These are phyloP conservation scores for Amphipoea lucens DNA, from an alignment of 2,888 invertebrate genomes.

Conservation along the genomic window DNA sequence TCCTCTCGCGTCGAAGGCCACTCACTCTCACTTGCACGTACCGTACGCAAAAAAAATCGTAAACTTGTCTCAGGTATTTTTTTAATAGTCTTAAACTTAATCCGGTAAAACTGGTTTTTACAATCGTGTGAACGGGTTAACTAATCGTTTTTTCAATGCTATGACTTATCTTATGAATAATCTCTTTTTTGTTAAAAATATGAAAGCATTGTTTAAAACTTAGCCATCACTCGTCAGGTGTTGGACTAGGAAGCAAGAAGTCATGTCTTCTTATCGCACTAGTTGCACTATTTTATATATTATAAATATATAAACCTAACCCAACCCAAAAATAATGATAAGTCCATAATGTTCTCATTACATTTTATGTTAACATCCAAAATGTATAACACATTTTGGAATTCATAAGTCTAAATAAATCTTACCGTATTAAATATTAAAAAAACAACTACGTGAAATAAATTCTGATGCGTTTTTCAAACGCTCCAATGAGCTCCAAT, in stretches of 20 bases:
- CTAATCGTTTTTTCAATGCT: neutral
- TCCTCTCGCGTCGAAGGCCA: conserved; percentile 70
- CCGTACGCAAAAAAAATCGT: conserved; percentile 62
- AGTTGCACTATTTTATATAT: neutral
- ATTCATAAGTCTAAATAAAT: neutral
- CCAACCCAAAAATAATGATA: neutral
- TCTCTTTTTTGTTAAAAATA: neutral
- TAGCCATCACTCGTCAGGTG: neutral
- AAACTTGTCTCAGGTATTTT: neutral
- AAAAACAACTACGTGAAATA: neutral
- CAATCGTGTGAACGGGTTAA: conserved; percentile 9
- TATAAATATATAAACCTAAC: no score
- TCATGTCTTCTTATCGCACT: neutral
- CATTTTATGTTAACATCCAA: neutral
- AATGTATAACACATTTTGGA: neutral
- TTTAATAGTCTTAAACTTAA: neutral
- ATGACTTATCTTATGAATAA: neutral
- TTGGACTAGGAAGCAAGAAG: no score
- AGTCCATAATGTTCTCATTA: neutral
- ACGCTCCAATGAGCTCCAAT: neutral
- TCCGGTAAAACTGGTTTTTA: conserved; percentile 11
- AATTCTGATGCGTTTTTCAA: neutral
- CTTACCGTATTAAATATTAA: neutral
- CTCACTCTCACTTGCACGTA: conserved; percentile 71
- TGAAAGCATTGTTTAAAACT: conserved; percentile 1